These are phyloP conservation scores for Lingula anatina DNA, from an alignment of 2,888 invertebrate species.

Conservation along the genomic window DNA sequence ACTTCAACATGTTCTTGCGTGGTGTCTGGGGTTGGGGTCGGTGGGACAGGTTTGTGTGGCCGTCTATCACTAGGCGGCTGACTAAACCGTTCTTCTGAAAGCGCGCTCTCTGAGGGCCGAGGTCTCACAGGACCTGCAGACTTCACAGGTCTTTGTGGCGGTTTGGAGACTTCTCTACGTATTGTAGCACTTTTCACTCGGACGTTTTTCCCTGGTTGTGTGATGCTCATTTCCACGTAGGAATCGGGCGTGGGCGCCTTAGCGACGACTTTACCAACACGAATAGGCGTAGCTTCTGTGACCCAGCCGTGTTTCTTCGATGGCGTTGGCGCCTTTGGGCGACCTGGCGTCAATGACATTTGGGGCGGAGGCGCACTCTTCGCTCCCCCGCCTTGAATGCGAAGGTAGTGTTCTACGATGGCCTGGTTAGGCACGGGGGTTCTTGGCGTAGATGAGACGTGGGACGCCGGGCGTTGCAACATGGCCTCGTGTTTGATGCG, in stretches of 20 bases:
- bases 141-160: slow-evolving; percentile 19
- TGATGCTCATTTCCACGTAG: not conserved
- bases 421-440: not conserved
- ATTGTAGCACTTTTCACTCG: slow-evolving; percentile 26
- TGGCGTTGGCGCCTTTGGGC: not conserved
- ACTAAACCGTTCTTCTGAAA: slow-evolving; percentile 2
- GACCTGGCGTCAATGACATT: not conserved
- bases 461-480: slow-evolving; percentile 1
- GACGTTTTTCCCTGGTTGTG: slow-evolving; percentile 8
- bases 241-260: not conserved
- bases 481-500: slow-evolving; percentile 4
- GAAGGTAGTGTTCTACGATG: too few species aligned
- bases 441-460: not conserved
- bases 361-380: slow-evolving; percentile 18
- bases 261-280: too few species aligned
- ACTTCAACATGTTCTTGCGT: not conserved
- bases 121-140: slow-evolving; percentile 23
- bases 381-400: slow-evolving; percentile 6
- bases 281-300: not conserved
- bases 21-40: not conserved
- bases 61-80: not conserved
- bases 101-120: slow-evolving; percentile 5
- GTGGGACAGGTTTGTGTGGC: not conserved
- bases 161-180: slow-evolving; percentile 15
- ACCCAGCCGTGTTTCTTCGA: not conserved